Base-by-base conservation (phyloP, 2,888 invertebrate species). In the Listrodromus nycthemerus region DNA sequence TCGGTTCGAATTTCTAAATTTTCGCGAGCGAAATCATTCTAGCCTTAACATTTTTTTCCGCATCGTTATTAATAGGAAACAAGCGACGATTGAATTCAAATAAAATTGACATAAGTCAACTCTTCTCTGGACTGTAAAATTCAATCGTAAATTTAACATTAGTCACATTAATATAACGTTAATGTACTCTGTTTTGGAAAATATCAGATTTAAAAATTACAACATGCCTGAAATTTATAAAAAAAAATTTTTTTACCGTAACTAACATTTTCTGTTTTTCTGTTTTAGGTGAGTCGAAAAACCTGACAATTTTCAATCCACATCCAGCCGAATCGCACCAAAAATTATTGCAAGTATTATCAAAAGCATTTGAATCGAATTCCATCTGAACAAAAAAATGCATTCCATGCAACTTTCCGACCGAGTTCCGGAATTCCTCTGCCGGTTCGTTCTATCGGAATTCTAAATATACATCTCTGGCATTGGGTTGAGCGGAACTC, bases 231-330 rank as follows among this genome's bases (percentile, higher is more conserved):
- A 16, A n/a, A 52, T 33, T 70, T 55, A 33, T 37, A 52, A 19
- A 41, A 27, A 41, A 8, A 24, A 24, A 41, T 58, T 27, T n/a
- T 2, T 5, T 71, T 4, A 5, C 2, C 21, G 3, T 1, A 58
- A 27, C 58, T 58, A 58, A 58, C 5, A 27, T 45, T 48, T 6
- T 48, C 13, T 4, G 30, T 61, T 73, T 74, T 73, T 65, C 24
- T 71, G 79, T 79, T 83, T n/a, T 66, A 80, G 75, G 80, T 83
- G 75, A 83, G 75, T 80, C 10, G 2, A 0, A 48, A 41, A 75
- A 70, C 7, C 0, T 13, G 10, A 0, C 16, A 10, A 55, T 41
- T 37, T 45, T 50, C 19, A 19, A 37, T 3, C 2, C 16, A 27
- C 16, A 10, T 27, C 2, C 37, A 10, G 24, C 19, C 21, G 33